A percentile compares a stretch with the other conserved stretches of the same genome.
phyloP scores from a whole-genome alignment of 2,888 invertebrate species.

The Ophion costatus region DNA sequence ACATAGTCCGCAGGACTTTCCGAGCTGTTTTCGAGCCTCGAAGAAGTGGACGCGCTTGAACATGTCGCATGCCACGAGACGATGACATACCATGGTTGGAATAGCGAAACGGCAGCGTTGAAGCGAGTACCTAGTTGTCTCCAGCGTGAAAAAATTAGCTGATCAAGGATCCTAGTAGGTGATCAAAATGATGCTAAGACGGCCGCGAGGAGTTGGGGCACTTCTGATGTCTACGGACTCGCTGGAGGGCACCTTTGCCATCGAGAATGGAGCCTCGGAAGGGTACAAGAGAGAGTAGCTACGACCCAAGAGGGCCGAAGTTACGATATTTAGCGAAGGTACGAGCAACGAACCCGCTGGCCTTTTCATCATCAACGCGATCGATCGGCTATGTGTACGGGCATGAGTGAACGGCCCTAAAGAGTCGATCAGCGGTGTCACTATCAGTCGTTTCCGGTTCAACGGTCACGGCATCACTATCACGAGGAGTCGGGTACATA shows the following conservation, averaged over 20 bases:
- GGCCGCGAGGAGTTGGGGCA: neutral
- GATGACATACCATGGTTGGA: neutral
- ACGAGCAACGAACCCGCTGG: neutral
- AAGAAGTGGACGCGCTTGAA: neutral
- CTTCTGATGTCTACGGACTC: neutral
- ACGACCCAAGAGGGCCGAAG: neutral
- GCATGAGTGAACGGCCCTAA: neutral
- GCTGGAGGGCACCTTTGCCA: neutral
- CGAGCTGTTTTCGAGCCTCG: neutral
- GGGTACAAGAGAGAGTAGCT: no score
- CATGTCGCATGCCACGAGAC: neutral
- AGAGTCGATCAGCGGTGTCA: constrained; percentile 79
- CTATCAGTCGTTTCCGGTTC: constrained; percentile 83
- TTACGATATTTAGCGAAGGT: neutral
- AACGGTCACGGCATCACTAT: constrained; percentile 72
- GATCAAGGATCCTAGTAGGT: neutral
- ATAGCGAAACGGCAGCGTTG: no score
- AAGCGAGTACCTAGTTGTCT: no score
- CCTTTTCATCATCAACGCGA: neutral
- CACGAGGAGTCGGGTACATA: constrained; percentile 11
- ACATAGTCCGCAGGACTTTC: neutral
- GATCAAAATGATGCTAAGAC: neutral
- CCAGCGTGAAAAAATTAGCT: neutral
- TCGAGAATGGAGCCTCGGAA: neutral
- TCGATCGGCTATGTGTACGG: neutral